phyloP scores from a whole-genome alignment of 2,888 invertebrate species.

The Phalangium opilio region DNA sequence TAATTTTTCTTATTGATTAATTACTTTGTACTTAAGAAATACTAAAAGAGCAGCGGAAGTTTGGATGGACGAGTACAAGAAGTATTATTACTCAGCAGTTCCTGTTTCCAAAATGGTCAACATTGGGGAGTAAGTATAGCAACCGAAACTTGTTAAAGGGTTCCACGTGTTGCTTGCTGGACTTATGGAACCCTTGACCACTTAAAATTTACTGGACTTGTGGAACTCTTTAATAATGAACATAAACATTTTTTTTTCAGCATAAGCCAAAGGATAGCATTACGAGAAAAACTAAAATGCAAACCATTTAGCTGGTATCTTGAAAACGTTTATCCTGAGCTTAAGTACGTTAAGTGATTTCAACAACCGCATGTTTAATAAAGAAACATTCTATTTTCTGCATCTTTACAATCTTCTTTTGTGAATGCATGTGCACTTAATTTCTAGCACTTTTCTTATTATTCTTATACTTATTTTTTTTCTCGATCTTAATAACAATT shows the following conservation, averaged over 20 bases:
- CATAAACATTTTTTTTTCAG: slow-evolving; percentile 53
- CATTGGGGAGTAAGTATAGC: slow-evolving; percentile 8
- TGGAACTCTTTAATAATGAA: too few relatives aligned
- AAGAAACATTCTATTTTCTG: too few relatives aligned
- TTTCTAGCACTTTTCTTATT: too few relatives aligned
- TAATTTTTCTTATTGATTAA: too few relatives aligned
- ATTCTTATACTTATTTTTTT: too few relatives aligned
- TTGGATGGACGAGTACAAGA: slow-evolving; percentile 99
- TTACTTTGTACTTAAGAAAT: slow-evolving; percentile 39
- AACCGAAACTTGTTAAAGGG: background rate
- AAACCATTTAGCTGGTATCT: slow-evolving; percentile 75
- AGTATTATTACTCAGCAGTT: slow-evolving; percentile 85
- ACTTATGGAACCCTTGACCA: slow-evolving; percentile 1
- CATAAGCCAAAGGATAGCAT: slow-evolving; percentile 50
- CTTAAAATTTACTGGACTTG: background rate
- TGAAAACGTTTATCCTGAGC: slow-evolving; percentile 65
- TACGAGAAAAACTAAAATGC: slow-evolving; percentile 58
- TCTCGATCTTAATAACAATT: too few relatives aligned
- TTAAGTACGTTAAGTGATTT: slow-evolving; percentile 40
- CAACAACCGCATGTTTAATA: too few relatives aligned
- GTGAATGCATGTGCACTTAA: too few relatives aligned
- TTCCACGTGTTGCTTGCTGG: background rate
- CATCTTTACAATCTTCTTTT: too few relatives aligned
- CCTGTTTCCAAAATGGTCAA: slow-evolving; percentile 35
- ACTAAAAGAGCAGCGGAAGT: slow-evolving; percentile 94